Evolutionary conservation across 2,888 invertebrate species (phyloP).

Genomic region (Apodemia arnacis): DNA sequence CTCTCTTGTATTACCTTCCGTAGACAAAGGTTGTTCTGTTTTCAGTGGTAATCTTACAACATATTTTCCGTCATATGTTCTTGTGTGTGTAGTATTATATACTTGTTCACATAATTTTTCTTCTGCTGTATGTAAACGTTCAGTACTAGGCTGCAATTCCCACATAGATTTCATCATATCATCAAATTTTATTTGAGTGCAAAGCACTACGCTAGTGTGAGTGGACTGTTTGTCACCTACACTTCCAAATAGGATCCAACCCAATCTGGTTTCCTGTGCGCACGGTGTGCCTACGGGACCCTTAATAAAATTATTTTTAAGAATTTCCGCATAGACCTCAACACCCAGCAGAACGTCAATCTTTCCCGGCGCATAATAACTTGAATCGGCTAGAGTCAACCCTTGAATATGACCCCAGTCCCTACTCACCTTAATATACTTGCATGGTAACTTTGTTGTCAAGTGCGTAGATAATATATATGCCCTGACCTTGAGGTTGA

Average conservation of each 20-base stretch:
- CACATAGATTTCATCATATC: background rate
- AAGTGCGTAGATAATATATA: slow-evolving; percentile 46
- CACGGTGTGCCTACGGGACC: slow-evolving; percentile 69
- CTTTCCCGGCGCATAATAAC: slow-evolving; percentile 20
- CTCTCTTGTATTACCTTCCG: background rate
- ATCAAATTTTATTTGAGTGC: background rate
- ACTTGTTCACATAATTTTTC: slow-evolving; percentile 4
- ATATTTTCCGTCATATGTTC: background rate
- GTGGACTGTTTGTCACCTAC: background rate
- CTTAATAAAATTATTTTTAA: slow-evolving; percentile 35
- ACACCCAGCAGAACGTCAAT: background rate
- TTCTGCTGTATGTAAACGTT: background rate
- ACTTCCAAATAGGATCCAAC: slow-evolving; percentile 70
- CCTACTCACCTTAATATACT: background rate
- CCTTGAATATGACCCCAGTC: slow-evolving; percentile 39
- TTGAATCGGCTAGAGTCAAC: slow-evolving; percentile 49
- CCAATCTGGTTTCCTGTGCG: slow-evolving; percentile 66
- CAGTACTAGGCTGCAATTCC: background rate
- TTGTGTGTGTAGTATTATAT: background rate
- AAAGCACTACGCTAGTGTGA: background rate
- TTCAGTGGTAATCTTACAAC: background rate
- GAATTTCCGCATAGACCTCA: background rate
- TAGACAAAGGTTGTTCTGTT: background rate
- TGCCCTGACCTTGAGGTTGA: slow-evolving; percentile 48
- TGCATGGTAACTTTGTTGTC: slow-evolving; percentile 32